A percentile compares a stretch with the other conserved stretches of the same genome.
These are phyloP conservation scores for Berghia stephanieae DNA, from an alignment of 1,140 invertebrate genomes.

Conservation along the genomic window DNA sequence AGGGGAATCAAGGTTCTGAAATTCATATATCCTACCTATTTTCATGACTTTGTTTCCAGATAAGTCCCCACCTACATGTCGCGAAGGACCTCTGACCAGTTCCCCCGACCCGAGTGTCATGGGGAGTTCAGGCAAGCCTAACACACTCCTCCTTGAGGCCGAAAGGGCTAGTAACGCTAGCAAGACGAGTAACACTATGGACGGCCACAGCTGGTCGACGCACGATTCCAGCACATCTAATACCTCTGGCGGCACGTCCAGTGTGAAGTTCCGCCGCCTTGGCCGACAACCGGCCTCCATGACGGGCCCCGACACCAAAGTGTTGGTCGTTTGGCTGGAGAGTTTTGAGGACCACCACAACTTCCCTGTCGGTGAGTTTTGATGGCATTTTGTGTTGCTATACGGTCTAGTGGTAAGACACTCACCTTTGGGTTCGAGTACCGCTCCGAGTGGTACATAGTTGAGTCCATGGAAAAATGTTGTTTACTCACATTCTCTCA, in stretches of 20 bases:
- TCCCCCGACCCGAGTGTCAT: too few species aligned
- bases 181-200: too few species aligned
- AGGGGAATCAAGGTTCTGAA: too few species aligned
- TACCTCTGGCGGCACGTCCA: constrained; percentile 51
- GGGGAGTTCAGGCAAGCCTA: constrained; percentile 20
- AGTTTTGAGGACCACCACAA: constrained; percentile 90
- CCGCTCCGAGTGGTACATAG: too few species aligned
- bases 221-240: too few species aligned
- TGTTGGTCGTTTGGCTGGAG: constrained; percentile 94
- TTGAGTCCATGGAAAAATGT: too few species aligned
- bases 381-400: too few species aligned
- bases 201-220: too few species aligned
- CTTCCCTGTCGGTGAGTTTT: constrained; percentile 84
- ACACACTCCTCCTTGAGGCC: constrained; percentile 30
- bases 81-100: constrained; percentile 12
- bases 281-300: constrained; percentile 53
- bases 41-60: constrained; percentile 32
- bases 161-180: constrained; percentile 11
- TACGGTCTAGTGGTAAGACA: too few species aligned
- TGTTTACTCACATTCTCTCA: too few species aligned
- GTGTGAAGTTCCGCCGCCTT: constrained; percentile 35
- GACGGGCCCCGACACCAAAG: constrained; percentile 73
- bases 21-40: too few species aligned
- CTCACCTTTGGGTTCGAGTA: too few species aligned
- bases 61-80: constrained; percentile 43